Evolutionary conservation across 1,140 invertebrate species (phyloP).

Genomic region (Zaprionus capensis): DNA sequence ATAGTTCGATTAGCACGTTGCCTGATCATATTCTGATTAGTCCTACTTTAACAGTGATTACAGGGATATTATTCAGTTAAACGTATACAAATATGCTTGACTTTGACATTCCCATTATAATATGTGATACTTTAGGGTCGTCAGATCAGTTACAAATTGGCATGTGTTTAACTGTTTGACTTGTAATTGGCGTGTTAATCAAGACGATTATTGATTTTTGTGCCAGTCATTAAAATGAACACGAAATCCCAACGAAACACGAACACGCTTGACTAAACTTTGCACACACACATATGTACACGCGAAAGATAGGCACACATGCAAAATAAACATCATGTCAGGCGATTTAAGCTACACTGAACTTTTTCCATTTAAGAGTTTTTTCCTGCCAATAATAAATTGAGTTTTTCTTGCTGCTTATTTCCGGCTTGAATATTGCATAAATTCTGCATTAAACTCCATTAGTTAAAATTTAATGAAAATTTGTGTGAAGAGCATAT

Average conservation of each 20-base stretch:
- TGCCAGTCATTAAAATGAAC: slow-evolving; percentile 63
- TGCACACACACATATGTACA: slow-evolving; percentile 1
- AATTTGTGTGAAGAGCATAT: slow-evolving; percentile 6
- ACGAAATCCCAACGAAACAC: slow-evolving; percentile 60
- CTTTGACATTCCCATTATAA: neutral
- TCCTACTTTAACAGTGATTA: too few species aligned
- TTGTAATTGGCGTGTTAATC: slow-evolving; percentile 62
- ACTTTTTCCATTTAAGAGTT: slow-evolving; percentile 58
- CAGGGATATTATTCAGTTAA: neutral
- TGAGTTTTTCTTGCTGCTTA: slow-evolving; percentile 35
- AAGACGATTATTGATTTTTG: slow-evolving; percentile 66
- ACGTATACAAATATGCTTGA: slow-evolving; percentile 13
- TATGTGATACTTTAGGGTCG: neutral
- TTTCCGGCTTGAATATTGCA: slow-evolving; percentile 37
- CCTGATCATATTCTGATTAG: too few species aligned
- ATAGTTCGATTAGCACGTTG: too few species aligned
- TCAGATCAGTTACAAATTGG: slow-evolving; percentile 17
- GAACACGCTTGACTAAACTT: slow-evolving; percentile 62
- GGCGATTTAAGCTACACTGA: slow-evolving; percentile 39
- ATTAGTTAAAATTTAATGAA: slow-evolving; percentile 51
- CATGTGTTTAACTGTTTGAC: slow-evolving; percentile 21
- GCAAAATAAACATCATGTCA: slow-evolving; percentile 47
- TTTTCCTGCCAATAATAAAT: neutral
- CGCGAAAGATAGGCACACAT: neutral
- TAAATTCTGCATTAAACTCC: slow-evolving; percentile 18